Base-by-base conservation (phyloP, 2,888 invertebrate species). In the Yponomeuta sedellus region DNA sequence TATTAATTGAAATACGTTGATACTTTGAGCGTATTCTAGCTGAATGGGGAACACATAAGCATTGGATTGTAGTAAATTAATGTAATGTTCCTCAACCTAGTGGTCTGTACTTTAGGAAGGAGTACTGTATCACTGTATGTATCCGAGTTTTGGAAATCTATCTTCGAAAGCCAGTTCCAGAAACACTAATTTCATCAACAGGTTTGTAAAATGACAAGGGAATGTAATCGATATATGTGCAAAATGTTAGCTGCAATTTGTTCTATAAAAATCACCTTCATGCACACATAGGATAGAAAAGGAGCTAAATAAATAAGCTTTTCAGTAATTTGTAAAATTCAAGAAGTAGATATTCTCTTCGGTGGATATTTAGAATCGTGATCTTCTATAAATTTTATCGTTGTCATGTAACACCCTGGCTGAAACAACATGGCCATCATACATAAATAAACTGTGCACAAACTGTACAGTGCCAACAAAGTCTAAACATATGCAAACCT, bases 1-100 rank as follows among this genome's bases (percentile, higher is more conserved):
- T 80, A 83, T 85, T 82, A 78, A 82, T 81, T 86, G 78, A 76
- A 83, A 85, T 85, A 86, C 89, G 89, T 91, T 91, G 91, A 84
- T 87, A 90, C 88, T 91, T 92, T 92, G 92, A 92, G 92, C 92
- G 91, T 61, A 85, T 80, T 83, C 85, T 90, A 90, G 88, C 86
- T 87, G 88, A 87, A 87, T 86, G 86, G 90, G 68, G 87, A 88
- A 90, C 89, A 90, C 89, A 88, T 81, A 90, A 89, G 90, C 90
- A 85, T 89, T 83, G 88, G 88, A 87, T 87, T 83, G 87, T 83
- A 86, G 79, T 86, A 81, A 83, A 84, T 82, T 81, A 80, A 80
- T 82, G 80, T 78, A 79, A 79, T 80, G 80, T 85, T 82, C 84
- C 82, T 85, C 80, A 87, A 86, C 85, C 87, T 87, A 84, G 83